Evolutionary conservation across 2,888 invertebrate species (phyloP), one percentile per base, ranked within the genome.

Genomic region (Metopia argyrocephala): DNA sequence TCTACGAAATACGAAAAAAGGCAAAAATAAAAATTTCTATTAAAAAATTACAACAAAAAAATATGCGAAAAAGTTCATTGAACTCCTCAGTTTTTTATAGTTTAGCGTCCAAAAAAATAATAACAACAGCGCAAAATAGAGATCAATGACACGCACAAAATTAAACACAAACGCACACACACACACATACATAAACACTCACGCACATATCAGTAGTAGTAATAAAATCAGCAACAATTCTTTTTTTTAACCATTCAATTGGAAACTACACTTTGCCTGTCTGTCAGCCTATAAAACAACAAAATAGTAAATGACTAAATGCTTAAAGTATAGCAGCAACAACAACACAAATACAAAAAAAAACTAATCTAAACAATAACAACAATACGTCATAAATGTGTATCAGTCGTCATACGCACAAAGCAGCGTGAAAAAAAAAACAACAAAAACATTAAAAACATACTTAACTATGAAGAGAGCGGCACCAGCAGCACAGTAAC

Each of bases 21-120:
- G 28, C 38, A 54, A 68, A 75, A 52, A 38, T n/a, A 52, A 45
- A 50, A 68, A 56, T 27, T 27, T n/a, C n/a, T n/a, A 48, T 18
- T n/a, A 48, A 12, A 48, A 48, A 56, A 56, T 7, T 28, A 56
- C 56, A 27, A 18, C 7, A 56, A 56, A 61, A 69, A 66, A 54
- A 57, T 64, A 54, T 78, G 78, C 71, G 61, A 78, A 78, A 66
- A 61, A 73, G 78, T 78, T 78, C 78, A 73, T 38, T 73, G 78
- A 78, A 78, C 78, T 66, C 21, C 38, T 3, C 15, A 38, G 38
- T 38, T 38, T 6, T 38, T n/a, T 38, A 3, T 38, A 38, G 9
- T 38, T 38, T 38, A 12, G 9, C 38, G 38, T 38, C 15, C 12
- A 9, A 38, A 31, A 31, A 12, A 31, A 7, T 31, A 31, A 38